Evolutionary conservation across 1,140 invertebrate species (phyloP).

Genomic region (Augochlora pura): DNA sequence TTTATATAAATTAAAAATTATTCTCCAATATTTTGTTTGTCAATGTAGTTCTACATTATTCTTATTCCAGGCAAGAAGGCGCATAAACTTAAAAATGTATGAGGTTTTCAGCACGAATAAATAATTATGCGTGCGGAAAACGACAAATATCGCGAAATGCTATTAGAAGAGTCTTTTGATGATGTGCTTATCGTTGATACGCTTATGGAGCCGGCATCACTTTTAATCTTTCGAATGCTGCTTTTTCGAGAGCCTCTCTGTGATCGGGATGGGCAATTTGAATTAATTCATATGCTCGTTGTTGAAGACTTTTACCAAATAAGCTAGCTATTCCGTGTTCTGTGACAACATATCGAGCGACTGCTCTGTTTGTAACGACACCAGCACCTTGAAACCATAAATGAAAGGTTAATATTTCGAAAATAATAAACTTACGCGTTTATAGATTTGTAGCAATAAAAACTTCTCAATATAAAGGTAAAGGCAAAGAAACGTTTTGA

Average conservation of each 20-base stretch:
- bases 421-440: neutral
- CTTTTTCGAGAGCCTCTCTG: conserved; percentile 91
- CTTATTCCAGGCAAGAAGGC: conserved; percentile 6
- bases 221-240: conserved; percentile 93
- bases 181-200: neutral
- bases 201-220: conserved; percentile 86
- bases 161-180: conserved; percentile 40
- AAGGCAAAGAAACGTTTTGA: too few relatives aligned
- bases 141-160: conserved; percentile 36
- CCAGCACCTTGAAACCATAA: conserved; percentile 87
- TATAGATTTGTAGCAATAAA: neutral
- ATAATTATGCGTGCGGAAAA: neutral
- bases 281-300: conserved; percentile 94
- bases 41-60: neutral
- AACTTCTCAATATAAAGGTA: neutral
- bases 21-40: neutral
- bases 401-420: neutral
- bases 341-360: conserved; percentile 96
- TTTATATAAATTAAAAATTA: conserved; percentile 14
- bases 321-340: conserved; percentile 95
- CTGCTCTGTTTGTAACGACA: conserved; percentile 95
- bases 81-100: conserved; percentile 14
- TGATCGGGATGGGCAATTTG: conserved; percentile 95
- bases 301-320: conserved; percentile 95
- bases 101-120: neutral